Percentiles rank a stretch among this genome's conserved stretches.
phyloP scores from a whole-genome alignment of 2,113 vertebrate species.

The Hassar affinis region DNA sequence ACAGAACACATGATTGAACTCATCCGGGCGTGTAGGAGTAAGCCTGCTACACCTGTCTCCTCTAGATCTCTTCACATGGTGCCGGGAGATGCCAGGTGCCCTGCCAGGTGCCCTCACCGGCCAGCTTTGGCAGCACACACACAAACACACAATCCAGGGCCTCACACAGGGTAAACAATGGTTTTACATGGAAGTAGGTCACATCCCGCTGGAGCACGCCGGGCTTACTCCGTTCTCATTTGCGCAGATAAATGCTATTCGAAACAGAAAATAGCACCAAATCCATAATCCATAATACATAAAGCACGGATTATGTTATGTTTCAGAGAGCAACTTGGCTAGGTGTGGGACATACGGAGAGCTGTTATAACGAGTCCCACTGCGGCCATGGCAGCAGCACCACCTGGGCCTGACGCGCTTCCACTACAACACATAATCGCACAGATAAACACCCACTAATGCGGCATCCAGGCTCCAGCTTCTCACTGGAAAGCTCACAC shows the following conservation, averaged over 20 bases:
- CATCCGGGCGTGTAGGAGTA: conserved; percentile 13
- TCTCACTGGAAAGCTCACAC: neutral
- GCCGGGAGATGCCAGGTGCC: conserved; percentile 2
- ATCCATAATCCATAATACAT: too few relatives aligned
- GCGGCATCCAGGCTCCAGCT: neutral
- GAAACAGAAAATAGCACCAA: neutral
- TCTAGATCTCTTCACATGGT: conserved; percentile 14
- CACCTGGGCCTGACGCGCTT: conserved; percentile 14
- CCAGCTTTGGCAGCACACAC: conserved; percentile 10
- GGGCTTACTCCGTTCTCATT: conserved; percentile 41
- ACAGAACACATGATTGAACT: neutral
- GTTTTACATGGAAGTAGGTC: conserved; percentile 45
- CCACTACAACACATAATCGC: conserved; percentile 30
- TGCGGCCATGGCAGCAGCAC: neutral
- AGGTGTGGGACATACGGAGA: conserved; percentile 10
- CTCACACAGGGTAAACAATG: conserved; percentile 30
- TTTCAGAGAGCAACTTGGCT: neutral
- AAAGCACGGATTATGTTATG: conserved; percentile 28
- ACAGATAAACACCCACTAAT: conserved; percentile 7
- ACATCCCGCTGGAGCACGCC: conserved; percentile 43
- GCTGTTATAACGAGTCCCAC: conserved; percentile 9
- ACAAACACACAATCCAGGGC: neutral
- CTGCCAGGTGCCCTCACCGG: conserved; percentile 2
- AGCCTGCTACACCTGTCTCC: conserved; percentile 19
- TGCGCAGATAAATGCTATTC: conserved; percentile 50